Base-by-base conservation (phyloP, 2,797 vertebrate genomes). In the Centroberyx gerrardi region DNA sequence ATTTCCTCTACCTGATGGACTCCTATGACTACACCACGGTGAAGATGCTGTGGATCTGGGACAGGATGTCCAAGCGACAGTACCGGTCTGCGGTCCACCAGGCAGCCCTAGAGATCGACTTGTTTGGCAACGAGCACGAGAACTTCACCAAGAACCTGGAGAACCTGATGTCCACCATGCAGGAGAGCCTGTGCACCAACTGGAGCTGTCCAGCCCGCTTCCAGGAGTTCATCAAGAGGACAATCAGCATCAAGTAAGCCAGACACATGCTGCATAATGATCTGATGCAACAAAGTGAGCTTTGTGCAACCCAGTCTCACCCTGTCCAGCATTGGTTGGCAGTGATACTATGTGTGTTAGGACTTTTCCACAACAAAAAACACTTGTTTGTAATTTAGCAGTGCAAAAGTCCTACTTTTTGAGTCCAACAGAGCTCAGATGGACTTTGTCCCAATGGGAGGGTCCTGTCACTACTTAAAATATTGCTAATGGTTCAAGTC, bases 1-100 rank as follows among this genome's bases (percentile, higher is more conserved):
- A 94, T 77, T 97, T 97, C 90, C 96, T 97, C 28, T 94, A 96
- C 87, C 91, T 97, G 87, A 97, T 97, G 96, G 97, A 97, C 92
- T 96, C 95, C 38, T 97, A 95, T 52, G 95, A 96, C 90, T 97
- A 97, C 92, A 95, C 96, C 80, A 96, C 96, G 0, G 96, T 97
- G 68, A 97, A 97, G 93, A 95, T 97, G 86, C 93, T 97, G 88
- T 97, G 97, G 96, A 97, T 97, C 87, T 96, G 96, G 96, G 95
- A 97, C 91, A 94, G 96, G 87, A 97, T 97, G 97, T 96, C 96
- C 48, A 97, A 96, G 85, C 93, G 91, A 33, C 96, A 97, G 84
- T 97, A 97, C 90, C 96, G 95, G 84, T 96, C 96, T 0, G 93
- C 94, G 85, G 90, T 97, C 83, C 91, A 95, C 84, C 95, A 94